Conservation (phyloP, 2,797 vertebrate genomes). For the Micromesistius poutassou region DNA sequence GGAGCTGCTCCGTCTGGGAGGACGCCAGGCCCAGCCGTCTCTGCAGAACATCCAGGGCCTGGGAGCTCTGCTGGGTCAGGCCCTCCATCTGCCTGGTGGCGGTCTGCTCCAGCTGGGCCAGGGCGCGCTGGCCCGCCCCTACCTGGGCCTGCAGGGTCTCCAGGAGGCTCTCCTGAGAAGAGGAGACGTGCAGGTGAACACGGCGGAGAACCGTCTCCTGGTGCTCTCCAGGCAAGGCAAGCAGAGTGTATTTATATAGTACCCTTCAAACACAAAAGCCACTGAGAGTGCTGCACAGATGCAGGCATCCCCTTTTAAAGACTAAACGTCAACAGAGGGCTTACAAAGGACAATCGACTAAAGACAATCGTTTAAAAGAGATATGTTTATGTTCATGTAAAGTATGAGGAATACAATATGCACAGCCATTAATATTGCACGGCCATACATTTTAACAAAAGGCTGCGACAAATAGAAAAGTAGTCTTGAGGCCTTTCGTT, state of each 20-base stretch:
- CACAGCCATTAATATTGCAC: not conserved
- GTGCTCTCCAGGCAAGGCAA: not conserved
- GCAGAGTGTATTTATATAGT: not conserved
- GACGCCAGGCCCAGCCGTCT: slow-evolving; percentile 71
- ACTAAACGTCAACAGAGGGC: no score
- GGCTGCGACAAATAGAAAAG: not conserved
- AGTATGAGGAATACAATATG: not conserved
- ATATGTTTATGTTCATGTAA: not conserved
- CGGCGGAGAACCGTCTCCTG: slow-evolving; percentile 24
- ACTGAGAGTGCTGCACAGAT: no score
- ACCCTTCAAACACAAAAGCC: not conserved
- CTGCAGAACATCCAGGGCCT: slow-evolving; percentile 77
- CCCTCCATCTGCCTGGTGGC: slow-evolving; percentile 80
- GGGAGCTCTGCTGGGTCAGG: slow-evolving; percentile 80
- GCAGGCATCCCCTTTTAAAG: no score
- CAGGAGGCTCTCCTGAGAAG: slow-evolving; percentile 75
- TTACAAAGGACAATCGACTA: not conserved
- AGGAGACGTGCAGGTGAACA: slow-evolving; percentile 22
- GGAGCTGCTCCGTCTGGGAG: slow-evolving; percentile 81
- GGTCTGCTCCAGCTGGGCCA: slow-evolving; percentile 77
- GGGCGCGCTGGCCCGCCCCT: slow-evolving; percentile 71
- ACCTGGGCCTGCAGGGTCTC: slow-evolving; percentile 73
- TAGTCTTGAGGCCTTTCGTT: not conserved
- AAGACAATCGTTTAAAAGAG: not conserved
- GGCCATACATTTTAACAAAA: not conserved